Evolutionary conservation across 2,113 vertebrate species (phyloP).

Genomic region (Ovibos moschatus): DNA sequence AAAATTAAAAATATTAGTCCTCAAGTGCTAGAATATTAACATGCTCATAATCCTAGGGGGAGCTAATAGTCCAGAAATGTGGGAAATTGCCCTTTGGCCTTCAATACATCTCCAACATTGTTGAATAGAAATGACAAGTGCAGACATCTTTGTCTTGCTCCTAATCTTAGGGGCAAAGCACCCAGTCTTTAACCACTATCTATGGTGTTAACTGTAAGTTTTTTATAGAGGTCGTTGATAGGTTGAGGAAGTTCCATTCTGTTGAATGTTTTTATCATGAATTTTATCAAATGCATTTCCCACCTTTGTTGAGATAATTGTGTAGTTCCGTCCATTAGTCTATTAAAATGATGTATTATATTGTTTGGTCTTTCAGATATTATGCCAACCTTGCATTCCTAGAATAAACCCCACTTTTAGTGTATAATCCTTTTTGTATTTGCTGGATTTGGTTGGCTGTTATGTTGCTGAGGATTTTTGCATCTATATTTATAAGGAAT

Average conservation of each 20-base stretch:
- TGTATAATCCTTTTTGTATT: not conserved
- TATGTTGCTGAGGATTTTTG: not conserved
- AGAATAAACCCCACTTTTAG: not conserved
- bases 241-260: not conserved
- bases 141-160: conserved; percentile 16
- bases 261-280: conserved; percentile 1
- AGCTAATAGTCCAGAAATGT: not conserved
- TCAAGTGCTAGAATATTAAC: not conserved
- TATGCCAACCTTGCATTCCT: conserved; percentile 12
- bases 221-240: not conserved
- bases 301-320: not conserved
- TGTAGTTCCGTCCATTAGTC: not conserved
- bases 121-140: not conserved
- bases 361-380: not conserved
- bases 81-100: not conserved
- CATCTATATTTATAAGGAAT: not conserved
- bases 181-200: not conserved
- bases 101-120: not conserved
- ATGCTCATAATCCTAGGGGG: not conserved
- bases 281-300: conserved; percentile 36
- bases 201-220: not conserved
- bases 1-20: conserved; percentile 11
- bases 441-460: not conserved
- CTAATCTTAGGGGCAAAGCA: not conserved
- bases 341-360: not conserved